Base-by-base conservation (phyloP, 2,888 invertebrate species). In the Cremastobaeus sp. region DNA sequence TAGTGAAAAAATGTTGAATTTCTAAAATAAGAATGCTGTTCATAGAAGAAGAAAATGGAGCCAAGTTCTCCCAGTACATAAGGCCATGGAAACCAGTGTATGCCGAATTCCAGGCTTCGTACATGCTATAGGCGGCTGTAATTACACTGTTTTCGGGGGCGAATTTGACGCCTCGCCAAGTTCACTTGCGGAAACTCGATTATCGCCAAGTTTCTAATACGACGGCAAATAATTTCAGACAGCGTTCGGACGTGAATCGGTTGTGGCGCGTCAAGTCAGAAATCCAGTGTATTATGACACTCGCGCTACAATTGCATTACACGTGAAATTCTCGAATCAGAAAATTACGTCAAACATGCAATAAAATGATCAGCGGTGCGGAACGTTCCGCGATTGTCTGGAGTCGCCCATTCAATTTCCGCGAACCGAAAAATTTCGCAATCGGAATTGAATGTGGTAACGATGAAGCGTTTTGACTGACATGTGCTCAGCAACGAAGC, bases 101-200 rank as follows among this genome's bases (percentile, higher is more conserved):
- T 52, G 47, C 57, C 64, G 57, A 64, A 71, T 71, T 64, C 50
- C 37, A 43, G 28, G 47, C 47, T 41, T 57, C 25, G 43, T 43
- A 57, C 57, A 57, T 59, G 65, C 65, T 71, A 59, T 59, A 71
- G 47, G 64, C 71, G 59, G 52, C 39, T 52, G 71, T 71, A 71
- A 71, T 68, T 68, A 75, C 62, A 71, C 71, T 71, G 74, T 71
- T 65, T 71, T 71, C 59, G 59, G 71, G 37, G 71, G 65, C 15
- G 32, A 71, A 71, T 71, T 71, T 71, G 71, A 72, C 72, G 72
- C 65, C 66, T 72, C 69, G 68, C 69, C 72, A 72, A 72, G 69
- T 65, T 76, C 69, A 76, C 72, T 76, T 72, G 69, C 64, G 76
- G 60, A 73, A 76, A 76, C 69, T 69, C 76, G 64, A 73, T 76